Percentiles rank a stretch among this genome's conserved stretches.
phyloP scores from a whole-genome alignment of 2,113 vertebrate species.

The Pontoporia blainvillei region DNA sequence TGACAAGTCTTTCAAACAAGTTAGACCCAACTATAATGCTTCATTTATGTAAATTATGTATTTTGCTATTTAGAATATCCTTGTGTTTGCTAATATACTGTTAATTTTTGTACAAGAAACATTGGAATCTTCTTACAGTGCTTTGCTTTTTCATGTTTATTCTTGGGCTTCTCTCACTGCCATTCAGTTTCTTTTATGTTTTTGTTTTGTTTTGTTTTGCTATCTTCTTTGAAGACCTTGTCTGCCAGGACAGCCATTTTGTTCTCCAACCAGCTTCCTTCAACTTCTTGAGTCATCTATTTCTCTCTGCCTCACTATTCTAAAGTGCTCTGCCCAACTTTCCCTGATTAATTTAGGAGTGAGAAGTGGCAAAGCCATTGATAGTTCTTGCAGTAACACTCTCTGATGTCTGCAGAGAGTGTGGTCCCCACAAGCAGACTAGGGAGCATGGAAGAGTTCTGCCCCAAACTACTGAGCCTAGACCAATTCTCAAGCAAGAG shows the following conservation, averaged over 20 bases:
- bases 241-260: neutral
- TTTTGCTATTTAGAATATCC: conserved; percentile 10
- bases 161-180: neutral
- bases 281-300: neutral
- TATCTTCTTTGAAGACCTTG: neutral
- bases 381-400: neutral
- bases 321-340: neutral
- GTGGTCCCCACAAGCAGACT: neutral
- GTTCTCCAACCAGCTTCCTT: neutral
- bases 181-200: neutral
- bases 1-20: conserved; percentile 36
- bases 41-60: neutral
- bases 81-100: neutral
- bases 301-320: neutral
- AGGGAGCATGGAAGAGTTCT: too few species aligned
- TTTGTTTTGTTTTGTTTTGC: neutral
- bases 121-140: neutral
- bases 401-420: neutral
- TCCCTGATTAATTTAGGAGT: neutral
- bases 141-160: neutral
- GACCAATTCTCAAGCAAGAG: neutral
- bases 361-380: neutral
- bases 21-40: neutral
- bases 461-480: neutral
- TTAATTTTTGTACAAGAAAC: neutral